Conservation (phyloP, 2,888 invertebrate species). For the Melangyna quadrimaculata region DNA sequence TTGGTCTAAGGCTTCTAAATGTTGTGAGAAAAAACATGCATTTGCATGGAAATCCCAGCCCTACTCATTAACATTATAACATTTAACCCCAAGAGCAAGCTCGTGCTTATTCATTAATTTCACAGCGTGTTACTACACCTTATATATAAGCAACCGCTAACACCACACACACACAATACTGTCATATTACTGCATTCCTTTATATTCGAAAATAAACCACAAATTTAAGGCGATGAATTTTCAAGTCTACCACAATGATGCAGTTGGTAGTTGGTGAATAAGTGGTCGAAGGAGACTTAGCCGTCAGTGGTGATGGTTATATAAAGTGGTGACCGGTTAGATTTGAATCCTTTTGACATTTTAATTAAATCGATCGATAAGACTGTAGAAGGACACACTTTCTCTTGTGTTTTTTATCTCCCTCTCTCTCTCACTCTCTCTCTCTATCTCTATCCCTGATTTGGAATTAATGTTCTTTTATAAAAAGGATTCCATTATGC, state of each 20-base stretch:
- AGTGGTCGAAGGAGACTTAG: background rate
- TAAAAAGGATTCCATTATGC: background rate
- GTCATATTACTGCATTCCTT: background rate
- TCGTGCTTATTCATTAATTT: too few species aligned
- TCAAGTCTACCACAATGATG: slow-evolving; percentile 18
- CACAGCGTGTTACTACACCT: too few species aligned
- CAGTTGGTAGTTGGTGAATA: background rate
- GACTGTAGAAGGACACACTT: slow-evolving; percentile 9
- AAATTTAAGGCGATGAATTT: background rate
- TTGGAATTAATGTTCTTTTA: slow-evolving; percentile 33
- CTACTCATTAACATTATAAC: too few species aligned
- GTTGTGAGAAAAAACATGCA: too few species aligned
- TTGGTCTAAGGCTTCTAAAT: too few species aligned
- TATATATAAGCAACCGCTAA: background rate
- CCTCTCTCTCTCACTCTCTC: background rate
- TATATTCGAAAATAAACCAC: background rate
- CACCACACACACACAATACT: background rate
- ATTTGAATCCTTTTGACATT: slow-evolving; percentile 48
- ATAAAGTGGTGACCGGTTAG: slow-evolving; percentile 1
- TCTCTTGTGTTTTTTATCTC: background rate
- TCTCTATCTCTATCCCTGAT: background rate
- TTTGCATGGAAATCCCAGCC: too few species aligned
- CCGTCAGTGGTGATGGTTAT: background rate
- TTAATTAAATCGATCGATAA: slow-evolving; percentile 44
- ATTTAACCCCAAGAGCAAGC: too few species aligned